These are phyloP conservation scores for Tor tambroides DNA, from an alignment of 2,113 vertebrate genomes.

Conservation along the genomic window DNA sequence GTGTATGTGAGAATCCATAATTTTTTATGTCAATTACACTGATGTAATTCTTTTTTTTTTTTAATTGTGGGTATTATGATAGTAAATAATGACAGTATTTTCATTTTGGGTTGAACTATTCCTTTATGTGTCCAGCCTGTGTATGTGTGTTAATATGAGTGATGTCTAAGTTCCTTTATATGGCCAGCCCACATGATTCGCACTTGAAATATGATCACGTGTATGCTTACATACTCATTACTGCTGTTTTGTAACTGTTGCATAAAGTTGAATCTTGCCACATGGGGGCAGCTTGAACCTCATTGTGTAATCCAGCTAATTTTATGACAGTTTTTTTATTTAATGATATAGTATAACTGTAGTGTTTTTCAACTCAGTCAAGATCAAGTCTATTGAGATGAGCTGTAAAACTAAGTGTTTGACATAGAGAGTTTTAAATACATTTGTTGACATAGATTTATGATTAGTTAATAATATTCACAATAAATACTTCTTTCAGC, in stretches of 20 bases:
- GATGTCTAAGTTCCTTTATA: too few species aligned
- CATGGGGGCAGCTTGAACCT: background rate
- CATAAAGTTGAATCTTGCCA: constrained; percentile 28
- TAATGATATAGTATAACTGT: background rate
- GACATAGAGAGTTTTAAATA: background rate
- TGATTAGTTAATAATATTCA: too few species aligned
- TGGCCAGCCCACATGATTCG: background rate
- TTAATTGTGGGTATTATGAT: background rate
- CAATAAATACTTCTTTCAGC: too few species aligned
- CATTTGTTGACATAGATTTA: too few species aligned
- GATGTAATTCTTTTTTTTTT: background rate
- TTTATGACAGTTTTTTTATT: background rate
- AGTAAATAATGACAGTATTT: background rate
- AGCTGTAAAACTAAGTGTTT: too few species aligned
- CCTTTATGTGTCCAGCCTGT: too few species aligned
- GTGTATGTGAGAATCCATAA: too few species aligned
- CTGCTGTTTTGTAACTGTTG: constrained; percentile 42
- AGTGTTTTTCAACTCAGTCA: background rate
- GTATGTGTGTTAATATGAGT: background rate
- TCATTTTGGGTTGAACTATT: background rate
- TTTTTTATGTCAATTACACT: background rate
- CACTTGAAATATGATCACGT: background rate
- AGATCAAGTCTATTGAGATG: background rate
- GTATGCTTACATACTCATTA: background rate
- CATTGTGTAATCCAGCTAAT: background rate